Evolutionary conservation across 64 coral and sea anemone species (phyloP).

Genomic region (Actinia tenebrosa): DNA sequence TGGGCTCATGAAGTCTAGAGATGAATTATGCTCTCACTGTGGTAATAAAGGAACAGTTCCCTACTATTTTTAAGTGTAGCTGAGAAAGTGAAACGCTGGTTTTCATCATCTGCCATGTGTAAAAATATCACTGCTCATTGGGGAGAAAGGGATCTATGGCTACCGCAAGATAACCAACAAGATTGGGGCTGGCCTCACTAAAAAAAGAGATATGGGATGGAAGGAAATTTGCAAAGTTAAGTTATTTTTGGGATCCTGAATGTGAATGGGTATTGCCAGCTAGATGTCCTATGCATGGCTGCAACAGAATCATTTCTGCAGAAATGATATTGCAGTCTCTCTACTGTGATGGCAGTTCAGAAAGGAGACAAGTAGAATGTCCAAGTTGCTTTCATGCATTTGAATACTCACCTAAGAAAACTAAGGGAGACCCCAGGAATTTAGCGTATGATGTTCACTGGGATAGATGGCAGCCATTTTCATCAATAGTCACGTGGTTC

Average conservation of each 20-base stretch:
- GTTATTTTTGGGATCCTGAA: slow-evolving; percentile 80
- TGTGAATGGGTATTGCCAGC: slow-evolving; percentile 52
- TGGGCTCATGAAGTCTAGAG: slow-evolving; percentile 53
- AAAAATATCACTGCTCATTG: slow-evolving; percentile 73
- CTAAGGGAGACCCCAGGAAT: no score
- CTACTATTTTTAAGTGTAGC: slow-evolving; percentile 52
- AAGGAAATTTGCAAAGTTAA: slow-evolving; percentile 37
- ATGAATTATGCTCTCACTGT: slow-evolving; percentile 49
- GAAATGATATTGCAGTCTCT: not conserved
- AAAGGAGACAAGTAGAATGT: not conserved
- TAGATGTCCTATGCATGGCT: slow-evolving; percentile 25
- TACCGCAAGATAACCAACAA: slow-evolving; percentile 30
- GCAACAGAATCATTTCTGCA: slow-evolving; percentile 33
- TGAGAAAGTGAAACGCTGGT: slow-evolving; percentile 70
- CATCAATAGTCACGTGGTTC: not conserved
- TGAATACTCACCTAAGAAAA: no score
- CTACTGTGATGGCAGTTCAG: slow-evolving; percentile 41
- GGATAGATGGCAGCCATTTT: no score
- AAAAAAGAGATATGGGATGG: slow-evolving; percentile 64
- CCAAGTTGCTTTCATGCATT: no score
- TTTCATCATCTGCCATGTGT: slow-evolving; percentile 54
- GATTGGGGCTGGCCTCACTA: slow-evolving; percentile 40
- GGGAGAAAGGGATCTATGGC: slow-evolving; percentile 65
- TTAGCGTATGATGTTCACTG: slow-evolving; percentile 38
- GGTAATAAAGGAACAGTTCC: slow-evolving; percentile 57